Conservation (phyloP, 2,113 vertebrate species). For the Thalassarche chlororhynchos region DNA sequence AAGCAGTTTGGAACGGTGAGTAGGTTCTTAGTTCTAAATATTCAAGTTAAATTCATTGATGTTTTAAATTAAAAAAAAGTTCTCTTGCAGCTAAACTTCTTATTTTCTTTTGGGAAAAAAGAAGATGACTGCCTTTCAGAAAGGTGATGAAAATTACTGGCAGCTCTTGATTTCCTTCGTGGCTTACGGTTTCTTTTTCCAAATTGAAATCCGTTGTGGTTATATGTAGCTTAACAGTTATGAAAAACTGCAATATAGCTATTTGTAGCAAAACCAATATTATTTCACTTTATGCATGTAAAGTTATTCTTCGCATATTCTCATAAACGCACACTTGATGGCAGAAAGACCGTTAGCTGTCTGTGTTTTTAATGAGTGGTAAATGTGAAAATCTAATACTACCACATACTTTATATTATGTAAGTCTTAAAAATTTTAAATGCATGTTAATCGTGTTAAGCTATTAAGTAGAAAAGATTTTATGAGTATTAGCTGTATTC, state of each 20-base stretch:
- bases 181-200: background rate
- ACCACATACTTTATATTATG: background rate
- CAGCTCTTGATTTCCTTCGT: background rate
- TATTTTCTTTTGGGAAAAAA: background rate
- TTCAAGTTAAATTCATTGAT: background rate
- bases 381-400: background rate
- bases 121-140: background rate
- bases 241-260: fast-evolving
- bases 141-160: background rate
- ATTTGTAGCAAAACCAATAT: background rate
- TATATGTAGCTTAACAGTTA: background rate
- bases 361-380: background rate
- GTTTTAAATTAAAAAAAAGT: background rate
- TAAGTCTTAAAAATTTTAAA: background rate
- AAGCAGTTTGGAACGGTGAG: slow-evolving; percentile 98
- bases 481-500: background rate
- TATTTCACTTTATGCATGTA: fast-evolving
- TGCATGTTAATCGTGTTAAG: background rate
- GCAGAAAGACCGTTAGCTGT: background rate
- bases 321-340: background rate
- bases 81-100: background rate
- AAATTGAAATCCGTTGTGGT: background rate
- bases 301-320: background rate
- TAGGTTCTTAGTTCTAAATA: background rate
- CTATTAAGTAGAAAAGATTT: background rate